A percentile compares a stretch with the other conserved stretches of the same genome.
phyloP scores from a whole-genome alignment of 2,797 vertebrate genomes.

The Microtus agrestis region DNA sequence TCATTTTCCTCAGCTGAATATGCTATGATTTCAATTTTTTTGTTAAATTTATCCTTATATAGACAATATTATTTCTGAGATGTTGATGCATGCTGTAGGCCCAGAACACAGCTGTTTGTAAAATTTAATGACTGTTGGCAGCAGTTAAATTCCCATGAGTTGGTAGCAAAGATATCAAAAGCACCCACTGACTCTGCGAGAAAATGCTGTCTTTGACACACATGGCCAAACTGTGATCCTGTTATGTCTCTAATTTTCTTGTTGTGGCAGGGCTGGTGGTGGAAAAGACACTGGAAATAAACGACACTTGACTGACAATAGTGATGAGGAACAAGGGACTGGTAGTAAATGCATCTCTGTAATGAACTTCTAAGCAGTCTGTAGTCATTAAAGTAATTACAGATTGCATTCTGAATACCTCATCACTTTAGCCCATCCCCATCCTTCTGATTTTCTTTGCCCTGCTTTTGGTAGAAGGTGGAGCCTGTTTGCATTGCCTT shows the following conservation, averaged over 20 bases:
- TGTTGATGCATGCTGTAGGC: conserved; percentile 13
- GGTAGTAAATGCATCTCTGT: conserved; percentile 33
- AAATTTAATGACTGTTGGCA: conserved; percentile 72
- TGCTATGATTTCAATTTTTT: conserved; percentile 80
- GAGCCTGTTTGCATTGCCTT: not conserved
- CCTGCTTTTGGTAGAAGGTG: not conserved
- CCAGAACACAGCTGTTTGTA: conserved; percentile 71
- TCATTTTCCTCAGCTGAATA: conserved; percentile 83
- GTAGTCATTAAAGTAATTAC: conserved; percentile 17
- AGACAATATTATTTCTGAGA: conserved; percentile 72
- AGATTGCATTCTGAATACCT: not conserved
- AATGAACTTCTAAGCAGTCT: not conserved
- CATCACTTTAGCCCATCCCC: not conserved
- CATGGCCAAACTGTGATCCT: conserved; percentile 17
- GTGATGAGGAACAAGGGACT: conserved; percentile 20
- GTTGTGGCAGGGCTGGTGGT: not conserved
- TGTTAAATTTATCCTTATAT: conserved; percentile 73
- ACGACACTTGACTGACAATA: not conserved
- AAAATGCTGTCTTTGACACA: conserved; percentile 63
- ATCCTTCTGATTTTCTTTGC: not conserved
- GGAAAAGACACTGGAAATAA: not conserved
- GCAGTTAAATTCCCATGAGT: conserved; percentile 68
- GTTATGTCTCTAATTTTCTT: conserved; percentile 32
- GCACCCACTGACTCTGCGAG: conserved; percentile 30
- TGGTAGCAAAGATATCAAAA: conserved; percentile 62